Evolutionary conservation across 2,797 vertebrate species (phyloP).

Genomic region (Rhinophrynus dorsalis): DNA sequence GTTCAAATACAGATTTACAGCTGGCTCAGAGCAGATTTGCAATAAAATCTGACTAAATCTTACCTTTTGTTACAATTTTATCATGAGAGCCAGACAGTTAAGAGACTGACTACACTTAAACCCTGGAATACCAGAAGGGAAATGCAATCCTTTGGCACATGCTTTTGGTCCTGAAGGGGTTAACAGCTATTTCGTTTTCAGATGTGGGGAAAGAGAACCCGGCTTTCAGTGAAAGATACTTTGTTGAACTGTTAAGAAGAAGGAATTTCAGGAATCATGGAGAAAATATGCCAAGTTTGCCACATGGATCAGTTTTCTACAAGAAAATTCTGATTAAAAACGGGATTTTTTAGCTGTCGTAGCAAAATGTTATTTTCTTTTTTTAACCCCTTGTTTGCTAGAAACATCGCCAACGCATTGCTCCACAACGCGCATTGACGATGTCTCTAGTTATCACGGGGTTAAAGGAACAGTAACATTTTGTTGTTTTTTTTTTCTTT

Average conservation of each 20-base stretch:
- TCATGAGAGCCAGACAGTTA: conserved; percentile 25
- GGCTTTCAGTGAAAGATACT: conserved; percentile 61
- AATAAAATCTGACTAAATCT: neutral
- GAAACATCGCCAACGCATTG: too few relatives aligned
- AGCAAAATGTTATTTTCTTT: too few relatives aligned
- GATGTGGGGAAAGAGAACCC: neutral
- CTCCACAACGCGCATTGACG: too few relatives aligned
- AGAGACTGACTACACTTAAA: too few relatives aligned
- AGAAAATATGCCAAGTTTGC: conserved; percentile 63
- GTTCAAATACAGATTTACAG: neutral
- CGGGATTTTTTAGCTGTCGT: too few relatives aligned
- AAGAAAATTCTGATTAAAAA: conserved; percentile 19
- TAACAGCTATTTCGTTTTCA: conserved; percentile 16
- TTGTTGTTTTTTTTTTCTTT: too few relatives aligned
- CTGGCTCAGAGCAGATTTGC: conserved; percentile 20
- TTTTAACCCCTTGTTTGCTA: too few relatives aligned
- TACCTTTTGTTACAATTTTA: conserved; percentile 24
- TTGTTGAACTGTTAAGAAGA: conserved; percentile 67
- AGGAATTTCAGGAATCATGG: conserved; percentile 75
- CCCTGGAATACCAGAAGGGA: too few relatives aligned
- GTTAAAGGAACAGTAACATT: too few relatives aligned
- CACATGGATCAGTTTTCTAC: conserved; percentile 61
- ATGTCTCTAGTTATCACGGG: too few relatives aligned
- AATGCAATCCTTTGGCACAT: too few relatives aligned
- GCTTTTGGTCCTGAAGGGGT: too few relatives aligned